phyloP scores from a whole-genome alignment of 2,888 invertebrate species.

The Eudemis profundana region DNA sequence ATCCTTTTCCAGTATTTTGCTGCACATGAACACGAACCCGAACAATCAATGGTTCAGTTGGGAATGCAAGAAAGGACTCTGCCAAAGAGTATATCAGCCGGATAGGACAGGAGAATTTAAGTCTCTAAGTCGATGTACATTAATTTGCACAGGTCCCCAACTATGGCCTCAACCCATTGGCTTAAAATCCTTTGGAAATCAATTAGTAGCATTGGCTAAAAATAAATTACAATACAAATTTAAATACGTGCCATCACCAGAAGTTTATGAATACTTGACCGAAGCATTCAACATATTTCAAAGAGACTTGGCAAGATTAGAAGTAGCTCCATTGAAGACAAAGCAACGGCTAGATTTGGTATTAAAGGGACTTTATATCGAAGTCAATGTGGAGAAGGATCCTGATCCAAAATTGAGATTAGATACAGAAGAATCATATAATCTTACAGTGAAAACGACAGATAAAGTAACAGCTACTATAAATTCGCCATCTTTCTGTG shows the following conservation, averaged over 20 bases:
- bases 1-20: background rate
- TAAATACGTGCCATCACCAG: conserved; percentile 65
- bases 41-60: conserved; percentile 47
- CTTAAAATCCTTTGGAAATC: conserved; percentile 85
- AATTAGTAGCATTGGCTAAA: conserved; percentile 83
- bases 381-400: conserved; percentile 82
- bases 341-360: conserved; percentile 51
- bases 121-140: conserved; percentile 88
- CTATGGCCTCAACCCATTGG: conserved; percentile 92
- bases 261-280: conserved; percentile 61
- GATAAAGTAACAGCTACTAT: conserved; percentile 78
- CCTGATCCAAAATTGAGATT: conserved; percentile 85
- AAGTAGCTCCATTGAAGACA: conserved; percentile 64
- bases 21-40: background rate
- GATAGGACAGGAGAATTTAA: conserved; percentile 48
- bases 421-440: conserved; percentile 90
- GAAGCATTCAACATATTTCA: conserved; percentile 82
- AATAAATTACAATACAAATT: conserved; percentile 83
- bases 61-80: conserved; percentile 62
- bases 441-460: conserved; percentile 80
- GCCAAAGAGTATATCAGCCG: conserved; percentile 61
- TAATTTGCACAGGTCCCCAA: conserved; percentile 88
- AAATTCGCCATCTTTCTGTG: conserved; percentile 87
- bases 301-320: conserved; percentile 74
- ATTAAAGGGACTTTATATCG: conserved; percentile 66